Evolutionary conservation across 2,113 vertebrate genomes (phyloP).

Genomic region (Coptodon bakossiorum): DNA sequence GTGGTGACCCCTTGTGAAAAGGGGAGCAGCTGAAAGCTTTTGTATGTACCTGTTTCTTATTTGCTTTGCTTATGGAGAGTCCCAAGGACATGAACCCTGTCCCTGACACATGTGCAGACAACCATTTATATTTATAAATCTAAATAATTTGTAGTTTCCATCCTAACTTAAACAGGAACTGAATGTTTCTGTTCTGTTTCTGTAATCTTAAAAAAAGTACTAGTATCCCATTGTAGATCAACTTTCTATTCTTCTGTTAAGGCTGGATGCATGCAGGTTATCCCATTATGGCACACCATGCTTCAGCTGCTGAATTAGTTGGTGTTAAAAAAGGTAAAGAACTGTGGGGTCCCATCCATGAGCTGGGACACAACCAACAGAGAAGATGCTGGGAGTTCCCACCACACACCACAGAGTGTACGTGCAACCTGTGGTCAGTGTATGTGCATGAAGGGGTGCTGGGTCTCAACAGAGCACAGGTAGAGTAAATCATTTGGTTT

Average conservation of each 20-base stretch:
- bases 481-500: not conserved
- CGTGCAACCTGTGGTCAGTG: conserved; percentile 81
- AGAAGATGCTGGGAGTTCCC: conserved; percentile 72
- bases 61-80: not conserved
- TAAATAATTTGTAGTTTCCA: not conserved
- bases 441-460: conserved; percentile 60
- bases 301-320: not conserved
- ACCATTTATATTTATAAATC: not conserved
- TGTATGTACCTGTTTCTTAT: not conserved
- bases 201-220: not conserved
- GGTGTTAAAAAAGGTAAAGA: not conserved
- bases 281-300: conserved; percentile 60
- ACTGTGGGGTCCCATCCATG: conserved; percentile 64
- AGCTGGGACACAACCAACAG: conserved; percentile 81
- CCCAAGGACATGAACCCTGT: not conserved
- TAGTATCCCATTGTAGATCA: accelerated
- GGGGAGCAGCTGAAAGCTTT: not conserved
- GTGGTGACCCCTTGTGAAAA: not conserved
- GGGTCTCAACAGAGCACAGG: conserved; percentile 40
- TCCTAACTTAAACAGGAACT: not conserved
- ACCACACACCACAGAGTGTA: conserved; percentile 74
- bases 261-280: conserved; percentile 81
- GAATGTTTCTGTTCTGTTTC: not conserved
- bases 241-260: not conserved
- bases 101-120: not conserved